Evolutionary conservation across 1,140 invertebrate genomes (phyloP), one percentile per base, ranked within the genome.

Genomic region (Drosophila varians): DNA sequence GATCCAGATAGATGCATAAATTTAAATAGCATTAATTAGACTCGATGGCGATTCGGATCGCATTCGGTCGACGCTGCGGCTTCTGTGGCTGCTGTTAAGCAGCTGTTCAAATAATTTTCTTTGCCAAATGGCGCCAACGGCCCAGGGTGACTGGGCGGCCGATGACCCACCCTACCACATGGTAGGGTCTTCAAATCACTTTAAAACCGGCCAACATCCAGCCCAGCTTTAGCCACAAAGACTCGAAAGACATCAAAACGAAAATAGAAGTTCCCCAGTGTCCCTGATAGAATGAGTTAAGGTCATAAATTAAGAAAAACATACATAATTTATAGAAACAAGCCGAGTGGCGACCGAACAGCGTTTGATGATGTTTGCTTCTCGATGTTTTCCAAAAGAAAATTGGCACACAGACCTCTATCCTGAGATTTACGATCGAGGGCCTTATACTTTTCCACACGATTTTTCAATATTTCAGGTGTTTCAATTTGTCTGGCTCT

Each of bases 221-320:
- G 4, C 21, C 21, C 21, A 21, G 21, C 21, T 21, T 21, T 21
- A 21, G n/a, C n/a, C n/a, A n/a, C n/a, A n/a, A n/a, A n/a, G n/a
- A 38, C 28, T 28, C 16, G 9, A 28, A 12, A 25, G 25, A 31
- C 47, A 38, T 38, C n/a, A 69, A 51, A 40, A 36, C 42, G 4
- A 42, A 52, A 64, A 34, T 21, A 53, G 58, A 26, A n/a, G n/a
- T n/a, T n/a, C n/a, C n/a, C n/a, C n/a, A n/a, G n/a, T 36, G 69
- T 53, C 47, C 34, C 12, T 42, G 65, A 34, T 14, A 9, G 57
- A 74, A 52, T 79, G 75, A 84, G 75, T 57, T 52, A 23, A 47
- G 70, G 72, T 53, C 52, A 61, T 86, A 84, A 84, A 79, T 76
- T 80, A 79, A 64, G 49, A 57, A 52, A 28, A 83, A 83, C 60